Conservation (phyloP, 2,797 vertebrate species). For the Acipenser oxyrinchus region DNA sequence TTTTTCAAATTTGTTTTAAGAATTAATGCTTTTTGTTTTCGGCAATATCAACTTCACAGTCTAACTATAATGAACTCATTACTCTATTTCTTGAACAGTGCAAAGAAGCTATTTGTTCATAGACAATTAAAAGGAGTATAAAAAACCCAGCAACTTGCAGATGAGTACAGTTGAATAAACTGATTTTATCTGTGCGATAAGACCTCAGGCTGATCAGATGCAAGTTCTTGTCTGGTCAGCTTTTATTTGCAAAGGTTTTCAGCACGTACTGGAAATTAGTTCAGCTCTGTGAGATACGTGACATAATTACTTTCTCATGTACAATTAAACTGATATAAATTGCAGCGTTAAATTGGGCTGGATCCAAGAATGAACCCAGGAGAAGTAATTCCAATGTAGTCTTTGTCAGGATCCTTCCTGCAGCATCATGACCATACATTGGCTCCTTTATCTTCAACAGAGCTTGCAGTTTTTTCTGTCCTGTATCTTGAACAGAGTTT, state of each 20-base stretch:
- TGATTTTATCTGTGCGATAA: not conserved
- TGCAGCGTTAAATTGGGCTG: not conserved
- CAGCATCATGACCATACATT: not conserved
- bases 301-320: not conserved
- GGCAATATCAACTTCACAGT: too few species aligned
- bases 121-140: too few species aligned
- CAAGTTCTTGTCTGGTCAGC: not conserved
- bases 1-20: not conserved
- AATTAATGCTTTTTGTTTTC: too few species aligned
- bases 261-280: not conserved
- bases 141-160: not conserved
- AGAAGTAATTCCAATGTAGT: not conserved
- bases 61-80: too few species aligned
- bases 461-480: not conserved
- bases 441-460: not conserved
- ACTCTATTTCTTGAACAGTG: too few species aligned
- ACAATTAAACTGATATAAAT: not conserved
- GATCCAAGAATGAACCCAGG: not conserved
- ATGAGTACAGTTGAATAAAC: not conserved
- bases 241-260: not conserved
- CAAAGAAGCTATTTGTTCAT: too few species aligned
- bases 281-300: not conserved
- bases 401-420: not conserved
- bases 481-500: not conserved
- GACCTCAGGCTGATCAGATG: not conserved